These are phyloP conservation scores for Machimus rusticus DNA, from an alignment of 2,888 invertebrate genomes.

Conservation along the genomic window DNA sequence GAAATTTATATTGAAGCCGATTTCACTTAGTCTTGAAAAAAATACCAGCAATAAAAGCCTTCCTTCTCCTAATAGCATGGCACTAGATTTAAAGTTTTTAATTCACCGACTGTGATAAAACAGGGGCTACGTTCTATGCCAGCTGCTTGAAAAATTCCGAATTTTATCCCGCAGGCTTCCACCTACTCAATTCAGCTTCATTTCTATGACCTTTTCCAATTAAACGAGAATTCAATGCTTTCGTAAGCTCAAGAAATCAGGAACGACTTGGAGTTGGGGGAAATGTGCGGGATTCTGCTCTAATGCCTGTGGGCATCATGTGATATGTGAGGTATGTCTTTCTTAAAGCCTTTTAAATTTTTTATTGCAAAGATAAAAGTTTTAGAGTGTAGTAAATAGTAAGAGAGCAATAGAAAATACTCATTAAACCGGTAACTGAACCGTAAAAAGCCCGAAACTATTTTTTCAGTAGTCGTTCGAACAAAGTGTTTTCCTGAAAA, in stretches of 20 bases:
- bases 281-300: neutral
- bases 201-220: constrained; percentile 24
- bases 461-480: neutral
- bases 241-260: constrained; percentile 9
- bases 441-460: neutral
- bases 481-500: neutral
- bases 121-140: neutral
- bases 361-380: neutral
- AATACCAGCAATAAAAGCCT: neutral
- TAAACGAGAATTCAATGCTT: constrained; percentile 10
- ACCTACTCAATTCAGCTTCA: neutral
- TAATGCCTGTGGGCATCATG: neutral
- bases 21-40: neutral
- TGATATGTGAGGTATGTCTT: neutral
- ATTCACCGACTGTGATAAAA: constrained; percentile 6
- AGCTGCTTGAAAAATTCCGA: neutral
- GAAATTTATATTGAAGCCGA: constrained; percentile 19
- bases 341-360: neutral
- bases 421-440: neutral
- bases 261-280: neutral
- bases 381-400: neutral
- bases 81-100: constrained; percentile 7
- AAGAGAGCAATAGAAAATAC: neutral
- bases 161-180: neutral
- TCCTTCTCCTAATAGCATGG: neutral